Evolutionary conservation across 2,797 vertebrate species (phyloP), one percentile per base, ranked within the genome.

Genomic region (Odontamblyopus rebecca): DNA sequence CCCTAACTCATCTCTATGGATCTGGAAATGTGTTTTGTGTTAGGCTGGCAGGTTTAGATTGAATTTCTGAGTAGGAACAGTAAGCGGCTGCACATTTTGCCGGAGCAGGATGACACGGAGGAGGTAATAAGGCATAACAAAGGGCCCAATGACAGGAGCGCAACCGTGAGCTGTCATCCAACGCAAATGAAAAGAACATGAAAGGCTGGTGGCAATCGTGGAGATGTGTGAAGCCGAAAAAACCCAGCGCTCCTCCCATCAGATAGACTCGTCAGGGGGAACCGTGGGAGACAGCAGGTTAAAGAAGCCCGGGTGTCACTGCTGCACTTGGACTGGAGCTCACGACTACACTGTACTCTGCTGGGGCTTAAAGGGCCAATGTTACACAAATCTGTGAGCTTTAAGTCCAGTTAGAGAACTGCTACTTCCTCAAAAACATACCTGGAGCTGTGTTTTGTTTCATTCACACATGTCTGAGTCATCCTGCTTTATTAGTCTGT

Each of bases 141-240:
- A 85, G 81, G 79, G 75, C 78, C 82, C 69, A 2, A 73, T 87
- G 89, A 89, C 89, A 88, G 88, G 82, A 69, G 53, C 38, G 71
- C 82, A 82, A 83, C 77, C 75, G 84, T 2, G 74, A 88, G 85
- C 84, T 82, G 87, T 79, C 86, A 87, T 82, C 80, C 70, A 11
- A 67, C 78, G 83, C 80, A 77, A 86, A 86, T 82, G 86, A 87
- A 88, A 82, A 82, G 83, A 82, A 91, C 89, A 90, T 83, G 82
- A 91, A 91, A 89, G 88, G 87, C 87, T 85, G 78, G 85, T 84
- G 87, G 86, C 86, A 88, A 89, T 89, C 85, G 83, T 19, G 32
- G 76, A 86, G 86, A 89, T 90, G 77, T 75, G 88, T 63, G 65
- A 70, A 77, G 75, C 81, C 82, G 88, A 90, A 89, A 89, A 86